phyloP scores from a whole-genome alignment of 2,888 invertebrate species.

The Galeruca laticollis region DNA sequence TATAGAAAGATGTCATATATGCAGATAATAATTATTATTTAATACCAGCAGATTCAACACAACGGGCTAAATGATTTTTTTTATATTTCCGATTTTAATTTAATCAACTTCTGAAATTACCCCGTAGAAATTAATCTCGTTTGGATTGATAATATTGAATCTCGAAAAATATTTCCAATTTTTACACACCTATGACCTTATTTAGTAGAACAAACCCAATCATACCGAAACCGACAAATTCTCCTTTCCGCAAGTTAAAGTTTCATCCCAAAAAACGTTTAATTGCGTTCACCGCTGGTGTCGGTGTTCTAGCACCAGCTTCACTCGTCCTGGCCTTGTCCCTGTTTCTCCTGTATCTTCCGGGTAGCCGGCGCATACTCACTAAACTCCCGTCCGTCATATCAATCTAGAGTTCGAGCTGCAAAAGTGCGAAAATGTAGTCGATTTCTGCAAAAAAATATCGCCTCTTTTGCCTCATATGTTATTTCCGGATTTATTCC shows the following conservation, averaged over 20 bases:
- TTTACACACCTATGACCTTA: no score
- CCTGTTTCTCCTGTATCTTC: slow-evolving; percentile 52
- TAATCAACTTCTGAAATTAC: no score
- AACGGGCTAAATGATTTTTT: no score
- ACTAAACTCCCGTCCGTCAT: slow-evolving; percentile 51
- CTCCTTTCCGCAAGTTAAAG: neutral
- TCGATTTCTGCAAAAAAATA: slow-evolving; percentile 21
- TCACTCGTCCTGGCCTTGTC: slow-evolving; percentile 58
- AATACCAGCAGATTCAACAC: no score
- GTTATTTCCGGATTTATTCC: neutral
- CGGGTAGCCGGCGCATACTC: slow-evolving; percentile 60
- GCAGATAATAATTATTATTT: no score
- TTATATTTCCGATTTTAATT: no score
- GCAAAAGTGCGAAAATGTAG: slow-evolving; percentile 53
- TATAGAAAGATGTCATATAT: no score
- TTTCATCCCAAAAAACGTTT: slow-evolving; percentile 28
- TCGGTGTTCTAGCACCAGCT: slow-evolving; percentile 30
- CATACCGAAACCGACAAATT: no score
- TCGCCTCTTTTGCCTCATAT: neutral
- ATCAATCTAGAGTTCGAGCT: slow-evolving; percentile 61
- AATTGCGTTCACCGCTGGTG: slow-evolving; percentile 23
- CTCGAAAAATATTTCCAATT: no score
- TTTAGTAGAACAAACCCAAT: no score
- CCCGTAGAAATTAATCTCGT: no score
- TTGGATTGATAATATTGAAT: no score